Evolutionary conservation across 2,113 vertebrate genomes (phyloP), one percentile per base, ranked within the genome.

Genomic region (Lontra canadensis): DNA sequence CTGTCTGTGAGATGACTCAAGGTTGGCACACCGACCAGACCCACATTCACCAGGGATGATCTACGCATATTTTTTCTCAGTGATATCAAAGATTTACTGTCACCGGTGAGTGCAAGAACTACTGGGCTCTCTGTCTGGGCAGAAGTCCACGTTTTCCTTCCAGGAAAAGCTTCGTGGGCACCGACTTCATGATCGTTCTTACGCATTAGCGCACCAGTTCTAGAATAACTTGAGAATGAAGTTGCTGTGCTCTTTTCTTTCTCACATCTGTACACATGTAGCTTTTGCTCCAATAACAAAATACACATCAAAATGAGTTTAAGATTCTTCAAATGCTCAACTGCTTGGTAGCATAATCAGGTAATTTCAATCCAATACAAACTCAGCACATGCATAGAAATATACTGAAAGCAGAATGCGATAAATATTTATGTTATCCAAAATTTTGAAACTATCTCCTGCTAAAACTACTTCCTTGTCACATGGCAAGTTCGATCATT

Each of bases 351-450:
- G 52, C 17, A 74, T 59, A 69, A 69, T 47, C 20, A n/a, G 55
- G 82, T 84, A n/a, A 44, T 21, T 81, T 81, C 26, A 74, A 55
- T 34, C 85, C 57, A 0, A 65, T 82, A 80, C 17, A 79, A n/a
- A 47, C 39, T 80, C 23, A 59, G 49, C 63, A n/a, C 44, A 6
- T 5, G 12, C 44, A 47, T 29, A 80, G 61, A 44, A n/a, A 85
- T 31, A 65, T 1, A 71, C 7, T 44, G 47, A 63, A 57, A 88
- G 59, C 44, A 88, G 49, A 73, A 76, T 73, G 74, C 25, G 73
- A 95, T 78, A 93, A 86, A 93, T 95, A 96, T 88, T 94, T 96
- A 79, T 67, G 81, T 74, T 90, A 81, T 55, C 83, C 80, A n/a
- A 52, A 26, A 82, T 59, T 59, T 95, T 93, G 83, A 90, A 94